Conservation (phyloP, 1,140 invertebrate species). For the Laupala kohalensis region DNA sequence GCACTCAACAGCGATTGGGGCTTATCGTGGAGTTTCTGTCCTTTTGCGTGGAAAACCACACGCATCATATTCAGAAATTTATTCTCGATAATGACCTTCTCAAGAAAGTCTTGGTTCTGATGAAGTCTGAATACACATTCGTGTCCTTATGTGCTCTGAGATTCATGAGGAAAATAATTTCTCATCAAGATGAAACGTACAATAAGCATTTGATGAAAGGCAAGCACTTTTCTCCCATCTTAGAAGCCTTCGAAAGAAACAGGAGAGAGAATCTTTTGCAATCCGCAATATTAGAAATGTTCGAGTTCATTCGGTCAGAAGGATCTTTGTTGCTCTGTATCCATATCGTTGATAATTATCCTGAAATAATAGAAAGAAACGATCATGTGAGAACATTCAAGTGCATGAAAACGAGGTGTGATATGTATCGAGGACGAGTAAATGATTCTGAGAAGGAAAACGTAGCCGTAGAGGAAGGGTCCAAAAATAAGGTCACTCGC, state of each 20-base stretch:
- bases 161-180: background rate
- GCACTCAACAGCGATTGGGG: background rate
- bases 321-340: background rate
- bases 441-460: background rate
- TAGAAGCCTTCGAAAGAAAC: background rate
- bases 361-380: background rate
- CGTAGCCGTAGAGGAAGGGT: background rate
- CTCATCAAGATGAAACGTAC: background rate
- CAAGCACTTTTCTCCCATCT: background rate
- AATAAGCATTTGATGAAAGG: background rate
- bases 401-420: background rate
- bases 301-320: background rate
- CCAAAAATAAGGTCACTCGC: background rate
- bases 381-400: background rate
- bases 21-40: background rate
- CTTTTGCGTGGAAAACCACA: background rate
- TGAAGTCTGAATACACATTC: background rate
- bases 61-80: background rate
- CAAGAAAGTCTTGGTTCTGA: background rate
- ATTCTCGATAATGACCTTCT: background rate
- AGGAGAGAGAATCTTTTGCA: background rate
- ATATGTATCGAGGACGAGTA: background rate
- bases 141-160: background rate
- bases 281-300: background rate
- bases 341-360: background rate